Percentiles rank a stretch among this genome's conserved stretches.
phyloP scores from a whole-genome alignment of 1,140 invertebrate genomes.

The Lamellibrachia luymesi region DNA sequence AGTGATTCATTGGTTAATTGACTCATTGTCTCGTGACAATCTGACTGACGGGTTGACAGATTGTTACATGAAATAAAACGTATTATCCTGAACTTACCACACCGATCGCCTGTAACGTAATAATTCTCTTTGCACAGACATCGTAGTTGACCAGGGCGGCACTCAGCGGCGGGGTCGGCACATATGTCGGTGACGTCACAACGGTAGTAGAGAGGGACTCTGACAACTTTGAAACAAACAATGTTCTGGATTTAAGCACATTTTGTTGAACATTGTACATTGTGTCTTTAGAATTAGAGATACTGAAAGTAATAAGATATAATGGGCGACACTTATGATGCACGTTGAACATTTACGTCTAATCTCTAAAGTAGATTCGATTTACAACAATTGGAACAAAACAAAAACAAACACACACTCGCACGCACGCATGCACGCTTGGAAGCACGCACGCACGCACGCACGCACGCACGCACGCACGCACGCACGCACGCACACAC shows the following conservation, averaged over 20 bases:
- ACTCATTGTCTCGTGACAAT: background rate
- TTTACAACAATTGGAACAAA: no score
- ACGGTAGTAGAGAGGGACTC: background rate
- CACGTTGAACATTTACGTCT: background rate
- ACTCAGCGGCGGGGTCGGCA: slow-evolving; percentile 2
- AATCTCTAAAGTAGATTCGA: background rate
- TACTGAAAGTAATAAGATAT: background rate
- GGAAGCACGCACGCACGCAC: no score
- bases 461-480: no score
- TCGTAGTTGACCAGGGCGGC: background rate
- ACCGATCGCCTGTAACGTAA: background rate
- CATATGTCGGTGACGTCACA: background rate
- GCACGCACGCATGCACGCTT: no score
- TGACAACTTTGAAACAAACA: background rate
- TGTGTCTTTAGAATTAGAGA: background rate
- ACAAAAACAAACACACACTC: no score
- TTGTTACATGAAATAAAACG: no score
- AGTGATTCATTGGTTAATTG: background rate
- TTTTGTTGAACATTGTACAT: background rate
- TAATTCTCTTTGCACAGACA: slow-evolving; percentile 1
- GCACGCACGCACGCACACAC: no score
- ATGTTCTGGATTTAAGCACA: background rate
- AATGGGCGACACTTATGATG: background rate
- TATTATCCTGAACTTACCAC: background rate
- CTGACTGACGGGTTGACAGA: no score